A percentile compares a stretch with the other conserved stretches of the same genome.
Evolutionary conservation across 2,888 invertebrate genomes (phyloP).

Genomic region (Sinohyriopsis cumingii): DNA sequence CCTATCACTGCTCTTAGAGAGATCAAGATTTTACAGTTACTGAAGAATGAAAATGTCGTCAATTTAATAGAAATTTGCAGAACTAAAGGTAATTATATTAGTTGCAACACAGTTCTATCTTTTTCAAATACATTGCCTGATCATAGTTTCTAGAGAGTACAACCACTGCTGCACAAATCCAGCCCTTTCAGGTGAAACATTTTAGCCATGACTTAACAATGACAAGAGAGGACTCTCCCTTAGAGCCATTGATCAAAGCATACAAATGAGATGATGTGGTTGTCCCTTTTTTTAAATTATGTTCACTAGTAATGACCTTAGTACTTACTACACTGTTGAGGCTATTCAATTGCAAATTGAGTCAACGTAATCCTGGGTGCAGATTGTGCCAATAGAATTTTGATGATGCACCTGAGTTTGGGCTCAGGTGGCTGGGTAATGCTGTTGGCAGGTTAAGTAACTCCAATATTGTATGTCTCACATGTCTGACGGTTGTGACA

Average conservation of each 20-base stretch:
- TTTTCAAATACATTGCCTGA: conserved; percentile 78
- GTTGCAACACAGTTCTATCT: background rate
- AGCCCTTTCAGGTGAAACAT: no score
- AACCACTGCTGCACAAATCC: no score
- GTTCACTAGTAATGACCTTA: background rate
- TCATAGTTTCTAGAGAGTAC: background rate
- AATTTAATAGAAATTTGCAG: conserved; percentile 97
- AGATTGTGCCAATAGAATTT: no score
- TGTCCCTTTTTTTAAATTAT: background rate
- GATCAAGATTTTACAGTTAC: conserved; percentile 92
- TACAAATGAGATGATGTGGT: background rate
- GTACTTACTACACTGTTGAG: background rate
- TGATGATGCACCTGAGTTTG: no score
- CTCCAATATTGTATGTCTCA: no score
- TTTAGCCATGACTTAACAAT: background rate
- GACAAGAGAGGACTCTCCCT: no score
- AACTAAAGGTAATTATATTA: conserved; percentile 81
- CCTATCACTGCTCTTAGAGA: conserved; percentile 98
- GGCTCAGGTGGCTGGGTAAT: no score
- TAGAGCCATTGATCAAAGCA: background rate
- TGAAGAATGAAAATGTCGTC: conserved; percentile 98
- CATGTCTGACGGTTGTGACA: no score
- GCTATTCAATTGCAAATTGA: no score
- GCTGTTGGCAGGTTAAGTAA: no score
- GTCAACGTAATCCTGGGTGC: no score